phyloP scores from a whole-genome alignment of 2,113 vertebrate species.

The Chionomys nivalis region DNA sequence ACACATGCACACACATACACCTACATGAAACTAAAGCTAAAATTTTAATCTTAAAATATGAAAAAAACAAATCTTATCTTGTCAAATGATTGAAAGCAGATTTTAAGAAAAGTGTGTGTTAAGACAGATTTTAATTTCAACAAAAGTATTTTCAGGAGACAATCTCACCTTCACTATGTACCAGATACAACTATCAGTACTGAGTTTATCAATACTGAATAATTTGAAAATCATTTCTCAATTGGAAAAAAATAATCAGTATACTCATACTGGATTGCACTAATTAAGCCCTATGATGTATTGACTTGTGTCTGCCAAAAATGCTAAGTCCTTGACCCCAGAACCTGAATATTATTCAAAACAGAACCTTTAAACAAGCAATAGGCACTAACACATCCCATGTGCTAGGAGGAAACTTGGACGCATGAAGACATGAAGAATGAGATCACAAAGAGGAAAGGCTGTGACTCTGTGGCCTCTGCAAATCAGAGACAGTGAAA shows the following conservation, averaged over 20 bases:
- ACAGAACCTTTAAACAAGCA: background rate
- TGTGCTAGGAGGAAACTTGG: background rate
- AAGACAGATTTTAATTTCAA: background rate
- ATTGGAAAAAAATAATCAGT: background rate
- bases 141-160: constrained; percentile 11
- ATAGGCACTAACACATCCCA: background rate
- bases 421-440: background rate
- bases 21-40: background rate
- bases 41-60: background rate
- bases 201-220: background rate
- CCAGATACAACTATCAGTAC: background rate
- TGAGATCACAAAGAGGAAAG: background rate
- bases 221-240: constrained; percentile 16
- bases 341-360: background rate
- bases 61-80: background rate
- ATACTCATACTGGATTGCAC: background rate
- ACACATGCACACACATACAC: background rate
- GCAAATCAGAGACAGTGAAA: background rate
- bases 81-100: background rate
- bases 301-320: background rate
- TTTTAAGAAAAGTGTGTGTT: constrained; percentile 13
- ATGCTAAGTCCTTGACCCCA: background rate
- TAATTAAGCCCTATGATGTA: background rate
- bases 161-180: background rate
- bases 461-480: background rate